Conservation (phyloP, 2,888 invertebrate species). For the Netelia melanura region DNA sequence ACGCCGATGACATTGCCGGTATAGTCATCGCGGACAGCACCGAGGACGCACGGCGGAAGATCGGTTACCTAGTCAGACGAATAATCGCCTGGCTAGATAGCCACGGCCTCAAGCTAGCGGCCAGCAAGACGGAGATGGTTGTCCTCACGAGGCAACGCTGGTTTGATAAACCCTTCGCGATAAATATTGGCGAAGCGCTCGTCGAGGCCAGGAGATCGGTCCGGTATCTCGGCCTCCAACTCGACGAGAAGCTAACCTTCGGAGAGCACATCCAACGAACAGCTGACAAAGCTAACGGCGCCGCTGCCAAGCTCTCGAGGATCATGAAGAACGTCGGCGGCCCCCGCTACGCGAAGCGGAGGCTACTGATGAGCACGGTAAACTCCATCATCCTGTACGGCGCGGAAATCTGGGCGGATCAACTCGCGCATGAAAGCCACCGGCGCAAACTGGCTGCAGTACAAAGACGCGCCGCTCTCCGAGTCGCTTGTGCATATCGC, state of each 20-base stretch:
- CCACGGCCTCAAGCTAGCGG: slow-evolving; percentile 48
- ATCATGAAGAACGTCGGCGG: too few relatives aligned
- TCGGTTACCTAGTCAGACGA: slow-evolving; percentile 5
- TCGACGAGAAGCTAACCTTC: slow-evolving; percentile 51
- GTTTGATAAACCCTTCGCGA: slow-evolving; percentile 49
- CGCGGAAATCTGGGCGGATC: too few relatives aligned
- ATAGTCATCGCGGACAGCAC: slow-evolving; percentile 36
- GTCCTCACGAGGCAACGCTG: slow-evolving; percentile 49
- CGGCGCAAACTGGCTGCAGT: too few relatives aligned
- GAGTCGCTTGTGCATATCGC: too few relatives aligned
- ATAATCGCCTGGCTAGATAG: slow-evolving; percentile 21
- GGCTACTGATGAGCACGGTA: too few relatives aligned
- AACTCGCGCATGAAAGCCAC: too few relatives aligned
- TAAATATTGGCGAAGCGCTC: slow-evolving; percentile 35
- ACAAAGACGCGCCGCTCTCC: too few relatives aligned
- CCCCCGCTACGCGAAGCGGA: too few relatives aligned
- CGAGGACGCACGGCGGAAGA: slow-evolving; percentile 41
- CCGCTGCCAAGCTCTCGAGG: too few relatives aligned
- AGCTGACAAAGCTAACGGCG: too few relatives aligned
- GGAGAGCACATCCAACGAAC: too few relatives aligned
- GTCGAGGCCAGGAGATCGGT: slow-evolving; percentile 28
- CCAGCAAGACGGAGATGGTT: slow-evolving; percentile 52
- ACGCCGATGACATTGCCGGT: slow-evolving; percentile 55
- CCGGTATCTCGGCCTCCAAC: slow-evolving; percentile 39
- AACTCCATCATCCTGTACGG: too few relatives aligned